Percentiles rank a stretch among this genome's conserved stretches.
Conservation (phyloP, 1,140 invertebrate genomes). For the Pseudomyrmex pallidus region DNA sequence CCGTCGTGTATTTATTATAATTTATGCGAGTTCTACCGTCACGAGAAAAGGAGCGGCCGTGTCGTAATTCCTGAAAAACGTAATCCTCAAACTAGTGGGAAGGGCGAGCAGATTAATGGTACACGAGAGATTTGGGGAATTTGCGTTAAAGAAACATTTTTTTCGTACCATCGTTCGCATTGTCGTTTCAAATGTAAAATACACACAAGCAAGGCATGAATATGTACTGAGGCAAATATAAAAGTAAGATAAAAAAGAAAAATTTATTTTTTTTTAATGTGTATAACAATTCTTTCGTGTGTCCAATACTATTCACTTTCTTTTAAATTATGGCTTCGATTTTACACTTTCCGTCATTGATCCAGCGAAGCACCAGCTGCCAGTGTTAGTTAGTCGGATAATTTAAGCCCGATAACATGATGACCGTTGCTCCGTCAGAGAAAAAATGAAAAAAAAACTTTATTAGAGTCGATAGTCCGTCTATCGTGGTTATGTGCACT, state of each 20-base stretch:
- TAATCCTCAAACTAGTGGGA: neutral
- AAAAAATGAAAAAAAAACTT: conserved; percentile 9
- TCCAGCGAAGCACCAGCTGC: conserved; percentile 5
- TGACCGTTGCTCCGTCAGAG: conserved; percentile 28
- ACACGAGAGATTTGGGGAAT: neutral
- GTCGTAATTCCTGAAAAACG: neutral
- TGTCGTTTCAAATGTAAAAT: neutral
- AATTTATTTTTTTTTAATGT: too few relatives aligned
- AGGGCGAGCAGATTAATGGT: conserved; percentile 1
- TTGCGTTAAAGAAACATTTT: conserved; percentile 14
- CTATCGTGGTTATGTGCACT: neutral
- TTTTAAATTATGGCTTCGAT: neutral
- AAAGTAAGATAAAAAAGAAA: neutral
- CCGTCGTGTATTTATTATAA: conserved; percentile 17
- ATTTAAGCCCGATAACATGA: conserved; percentile 24
- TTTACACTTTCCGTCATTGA: conserved; percentile 16
- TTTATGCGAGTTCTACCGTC: neutral
- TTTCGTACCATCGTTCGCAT: neutral
- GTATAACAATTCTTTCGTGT: too few relatives aligned
- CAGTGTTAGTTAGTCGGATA: conserved; percentile 21
- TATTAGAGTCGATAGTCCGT: conserved; percentile 1
- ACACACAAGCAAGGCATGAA: neutral
- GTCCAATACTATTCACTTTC: neutral
- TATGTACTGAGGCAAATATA: neutral
- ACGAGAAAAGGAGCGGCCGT: neutral